A percentile compares a stretch with the other conserved stretches of the same genome.
Conservation (phyloP, 1,140 invertebrate genomes). For the Hypsibius dujardini region DNA sequence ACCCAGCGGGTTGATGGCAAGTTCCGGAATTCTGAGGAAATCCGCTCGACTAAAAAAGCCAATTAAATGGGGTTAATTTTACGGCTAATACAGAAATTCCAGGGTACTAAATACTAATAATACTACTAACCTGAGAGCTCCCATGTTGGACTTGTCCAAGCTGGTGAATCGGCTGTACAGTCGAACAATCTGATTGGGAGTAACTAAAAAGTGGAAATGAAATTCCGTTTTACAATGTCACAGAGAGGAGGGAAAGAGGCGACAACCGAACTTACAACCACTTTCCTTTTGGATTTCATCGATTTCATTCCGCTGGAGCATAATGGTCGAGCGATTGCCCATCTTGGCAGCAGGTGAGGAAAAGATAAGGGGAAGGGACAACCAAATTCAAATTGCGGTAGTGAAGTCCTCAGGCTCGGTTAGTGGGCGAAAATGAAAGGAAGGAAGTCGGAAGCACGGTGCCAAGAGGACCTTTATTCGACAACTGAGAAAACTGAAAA, state of each 20-base stretch:
- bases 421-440: too few relatives aligned
- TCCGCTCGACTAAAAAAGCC: constrained; percentile 57
- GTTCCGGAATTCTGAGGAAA: constrained; percentile 77
- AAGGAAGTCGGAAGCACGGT: too few relatives aligned
- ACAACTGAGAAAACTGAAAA: too few relatives aligned
- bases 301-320: constrained; percentile 84
- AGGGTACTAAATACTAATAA: too few relatives aligned
- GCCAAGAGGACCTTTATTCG: too few relatives aligned
- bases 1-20: constrained; percentile 83
- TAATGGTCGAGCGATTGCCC: constrained; percentile 81
- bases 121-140: constrained; percentile 44
- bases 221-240: too few relatives aligned
- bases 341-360: constrained; percentile 36
- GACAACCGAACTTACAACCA: constrained; percentile 58
- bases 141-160: constrained; percentile 81
- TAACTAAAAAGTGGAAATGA: constrained; percentile 49
- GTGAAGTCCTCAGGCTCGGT: too few relatives aligned
- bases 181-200: constrained; percentile 89
- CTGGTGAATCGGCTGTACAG: constrained; percentile 91
- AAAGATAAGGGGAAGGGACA: too few relatives aligned
- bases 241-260: too few relatives aligned
- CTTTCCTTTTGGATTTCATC: constrained; percentile 88
- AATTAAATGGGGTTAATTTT: not conserved
- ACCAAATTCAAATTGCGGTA: too few relatives aligned
- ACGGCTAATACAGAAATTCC: too few relatives aligned